These are phyloP conservation scores for Acromyrmex heyeri DNA, from an alignment of 1,140 invertebrate genomes.

Conservation along the genomic window DNA sequence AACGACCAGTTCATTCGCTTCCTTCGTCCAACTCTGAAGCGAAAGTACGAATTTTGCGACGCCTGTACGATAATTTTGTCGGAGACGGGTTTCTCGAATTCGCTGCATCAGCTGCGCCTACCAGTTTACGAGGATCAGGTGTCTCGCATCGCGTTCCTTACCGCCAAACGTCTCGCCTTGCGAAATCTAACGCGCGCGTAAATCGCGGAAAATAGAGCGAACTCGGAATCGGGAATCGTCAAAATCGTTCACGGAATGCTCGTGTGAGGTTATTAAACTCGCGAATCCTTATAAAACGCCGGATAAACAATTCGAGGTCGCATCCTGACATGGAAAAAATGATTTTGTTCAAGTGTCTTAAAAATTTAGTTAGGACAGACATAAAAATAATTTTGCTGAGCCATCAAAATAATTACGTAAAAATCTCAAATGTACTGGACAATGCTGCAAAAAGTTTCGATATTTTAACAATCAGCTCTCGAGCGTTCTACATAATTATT, in stretches of 20 bases:
- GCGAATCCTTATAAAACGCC: not conserved
- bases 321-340: too few relatives aligned
- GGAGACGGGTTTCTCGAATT: slow-evolving; percentile 40
- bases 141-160: slow-evolving; percentile 34
- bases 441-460: too few relatives aligned
- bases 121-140: slow-evolving; percentile 50
- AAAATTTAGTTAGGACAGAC: too few relatives aligned
- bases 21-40: not conserved
- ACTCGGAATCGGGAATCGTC: not conserved
- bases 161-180: slow-evolving; percentile 13
- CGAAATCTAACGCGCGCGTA: slow-evolving; percentile 4
- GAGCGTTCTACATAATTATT: too few relatives aligned
- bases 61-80: slow-evolving; percentile 32
- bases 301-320: not conserved
- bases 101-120: slow-evolving; percentile 39
- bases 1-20: not conserved
- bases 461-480: too few relatives aligned
- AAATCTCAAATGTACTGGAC: too few relatives aligned
- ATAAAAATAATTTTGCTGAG: too few relatives aligned
- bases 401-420: too few relatives aligned
- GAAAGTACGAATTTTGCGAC: slow-evolving; percentile 13
- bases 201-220: slow-evolving; percentile 31
- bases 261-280: slow-evolving; percentile 6
- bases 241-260: not conserved
- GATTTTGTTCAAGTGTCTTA: too few relatives aligned